Conservation (phyloP, 2,797 vertebrate genomes). For the Myotis daubentonii region DNA sequence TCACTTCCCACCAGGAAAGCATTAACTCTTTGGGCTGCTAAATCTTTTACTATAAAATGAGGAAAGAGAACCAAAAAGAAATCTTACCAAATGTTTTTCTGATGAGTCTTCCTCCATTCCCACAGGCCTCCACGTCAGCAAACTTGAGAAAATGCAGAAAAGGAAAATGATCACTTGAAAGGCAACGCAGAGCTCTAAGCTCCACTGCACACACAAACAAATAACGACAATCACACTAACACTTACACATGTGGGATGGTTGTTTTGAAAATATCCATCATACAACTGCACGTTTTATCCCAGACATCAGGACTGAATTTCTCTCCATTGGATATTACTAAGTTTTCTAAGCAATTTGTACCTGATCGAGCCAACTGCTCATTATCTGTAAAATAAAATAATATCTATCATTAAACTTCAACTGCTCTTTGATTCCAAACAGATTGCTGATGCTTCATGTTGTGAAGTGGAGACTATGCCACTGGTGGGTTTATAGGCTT, state of each 20-base stretch:
- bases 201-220: background rate
- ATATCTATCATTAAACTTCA: slow-evolving; percentile 25
- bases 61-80: background rate
- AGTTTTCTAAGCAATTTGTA: slow-evolving; percentile 97
- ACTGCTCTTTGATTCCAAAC: background rate
- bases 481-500: background rate
- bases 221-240: background rate
- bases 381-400: slow-evolving; percentile 89
- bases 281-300: slow-evolving; percentile 94
- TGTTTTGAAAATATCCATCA: slow-evolving; percentile 97
- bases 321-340: slow-evolving; percentile 96
- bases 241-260: slow-evolving; percentile 96
- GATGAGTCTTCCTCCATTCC: slow-evolving; percentile 94
- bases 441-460: background rate
- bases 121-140: slow-evolving; percentile 95
- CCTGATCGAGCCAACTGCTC: slow-evolving; percentile 97
- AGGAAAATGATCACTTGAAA: slow-evolving; percentile 14
- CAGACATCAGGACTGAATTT: slow-evolving; percentile 96
- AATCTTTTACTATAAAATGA: background rate
- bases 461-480: background rate
- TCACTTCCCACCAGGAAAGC: slow-evolving; percentile 16
- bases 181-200: background rate
- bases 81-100: slow-evolving; percentile 94
- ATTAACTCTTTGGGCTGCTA: background rate
- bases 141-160: slow-evolving; percentile 82